Evolutionary conservation across 2,888 invertebrate genomes (phyloP), one percentile per base, ranked within the genome.

Genomic region (Dryadula phaetusa): DNA sequence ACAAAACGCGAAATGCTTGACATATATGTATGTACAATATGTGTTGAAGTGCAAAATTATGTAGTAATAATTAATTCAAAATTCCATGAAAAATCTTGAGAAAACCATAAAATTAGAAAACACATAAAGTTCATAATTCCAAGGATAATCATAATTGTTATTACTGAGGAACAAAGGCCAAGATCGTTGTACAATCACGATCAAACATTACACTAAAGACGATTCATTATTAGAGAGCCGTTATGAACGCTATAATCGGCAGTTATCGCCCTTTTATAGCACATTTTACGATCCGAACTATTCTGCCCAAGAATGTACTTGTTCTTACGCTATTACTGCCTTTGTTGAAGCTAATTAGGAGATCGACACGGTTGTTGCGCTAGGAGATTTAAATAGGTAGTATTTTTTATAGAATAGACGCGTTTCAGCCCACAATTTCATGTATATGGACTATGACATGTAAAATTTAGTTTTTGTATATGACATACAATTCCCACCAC

Each of bases 181-280:
- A 61, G 49, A 32, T 52, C 61, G 32, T 69, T 70, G 66, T 70
- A 70, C 66, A 74, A 75, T 75, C 74, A 85, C 85, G 87, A 85
- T 83, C 79, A 74, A 77, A 80, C 85, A 86, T 89, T 90, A 89
- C 86, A 87, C 90, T 90, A 88, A 90, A 92, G 91, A 93, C 92
- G 88, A 92, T 92, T 92, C 91, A 90, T 93, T 92, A 93, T 92
- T 92, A 90, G 86, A 87, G 87, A 83, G 85, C 89, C 85, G 87
- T 93, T 92, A 86, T 80, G 81, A 76, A 78, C 82, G 83, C 86
- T 82, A 86, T 93, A 93, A 93, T 92, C 89, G 90, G 79, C 86
- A 83, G 88, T 92, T 92, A 93, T 89, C 92, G 91, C 91, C 90
- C 91, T 93, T 93, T 93, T 93, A 93, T 93, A 89, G 92, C 88